Conservation (phyloP, 2,113 vertebrate species). For the Gymnarchus niloticus region DNA sequence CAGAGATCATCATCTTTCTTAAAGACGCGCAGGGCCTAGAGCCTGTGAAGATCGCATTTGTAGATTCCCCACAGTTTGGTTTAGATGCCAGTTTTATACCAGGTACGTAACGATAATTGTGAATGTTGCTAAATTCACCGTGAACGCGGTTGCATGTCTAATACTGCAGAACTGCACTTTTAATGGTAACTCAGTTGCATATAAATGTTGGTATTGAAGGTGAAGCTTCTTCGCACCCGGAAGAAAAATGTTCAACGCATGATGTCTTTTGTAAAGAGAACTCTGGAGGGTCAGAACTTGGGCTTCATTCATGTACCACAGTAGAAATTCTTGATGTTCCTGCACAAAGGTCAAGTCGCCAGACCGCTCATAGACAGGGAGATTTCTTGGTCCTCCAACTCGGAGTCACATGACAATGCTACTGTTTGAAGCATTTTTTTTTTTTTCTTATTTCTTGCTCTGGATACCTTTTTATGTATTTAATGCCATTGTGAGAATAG, state of each 20-base stretch:
- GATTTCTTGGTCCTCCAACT: background rate
- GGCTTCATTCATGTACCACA: background rate
- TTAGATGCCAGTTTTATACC: background rate
- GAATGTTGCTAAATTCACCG: background rate
- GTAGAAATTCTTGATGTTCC: background rate
- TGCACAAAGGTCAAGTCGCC: background rate
- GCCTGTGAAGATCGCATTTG: background rate
- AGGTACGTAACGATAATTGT: background rate
- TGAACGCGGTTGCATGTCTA: too few species aligned
- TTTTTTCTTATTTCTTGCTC: background rate
- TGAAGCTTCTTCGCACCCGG: background rate
- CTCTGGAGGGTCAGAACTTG: background rate
- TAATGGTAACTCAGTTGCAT: too few species aligned
- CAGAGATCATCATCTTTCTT: background rate
- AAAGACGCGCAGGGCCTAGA: background rate
- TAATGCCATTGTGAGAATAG: constrained; percentile 1
- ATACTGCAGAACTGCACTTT: background rate
- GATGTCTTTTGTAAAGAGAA: background rate
- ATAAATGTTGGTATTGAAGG: background rate
- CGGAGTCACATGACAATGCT: background rate
- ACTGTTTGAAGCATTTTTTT: background rate
- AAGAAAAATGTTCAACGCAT: background rate
- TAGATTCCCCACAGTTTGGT: background rate
- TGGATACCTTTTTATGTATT: background rate
- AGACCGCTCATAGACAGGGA: too few species aligned